These are phyloP conservation scores for Macaria notata DNA, from an alignment of 2,888 invertebrate species.

Conservation along the genomic window DNA sequence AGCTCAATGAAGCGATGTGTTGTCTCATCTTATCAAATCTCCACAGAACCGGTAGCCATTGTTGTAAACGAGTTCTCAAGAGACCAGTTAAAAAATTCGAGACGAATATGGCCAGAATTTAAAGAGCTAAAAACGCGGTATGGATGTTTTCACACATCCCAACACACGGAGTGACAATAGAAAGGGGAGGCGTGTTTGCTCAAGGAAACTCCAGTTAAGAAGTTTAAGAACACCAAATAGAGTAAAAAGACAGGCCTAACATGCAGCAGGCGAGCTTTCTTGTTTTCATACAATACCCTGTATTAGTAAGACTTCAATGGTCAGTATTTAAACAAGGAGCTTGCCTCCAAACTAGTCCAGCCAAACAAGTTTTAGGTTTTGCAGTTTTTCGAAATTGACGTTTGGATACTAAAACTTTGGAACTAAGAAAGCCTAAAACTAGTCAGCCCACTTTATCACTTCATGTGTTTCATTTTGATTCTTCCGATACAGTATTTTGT, in stretches of 20 bases:
- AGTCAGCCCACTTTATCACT: too few relatives aligned
- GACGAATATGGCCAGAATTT: constrained; percentile 27
- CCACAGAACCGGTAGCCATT: constrained; percentile 36
- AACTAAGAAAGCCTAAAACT: too few relatives aligned
- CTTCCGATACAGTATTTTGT: too few relatives aligned
- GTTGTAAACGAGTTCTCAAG: constrained; percentile 32
- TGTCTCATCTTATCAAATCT: constrained; percentile 34
- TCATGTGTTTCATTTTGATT: too few relatives aligned
- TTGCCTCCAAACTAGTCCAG: too few relatives aligned
- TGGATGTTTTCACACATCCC: constrained; percentile 30
- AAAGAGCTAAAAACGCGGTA: constrained; percentile 20
- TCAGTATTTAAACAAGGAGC: too few relatives aligned
- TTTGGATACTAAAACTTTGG: too few relatives aligned
- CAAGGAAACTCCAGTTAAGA: constrained; percentile 17
- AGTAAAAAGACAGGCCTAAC: constrained; percentile 1
- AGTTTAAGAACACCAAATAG: constrained; percentile 13
- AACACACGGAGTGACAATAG: constrained; percentile 23
- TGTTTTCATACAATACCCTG: too few relatives aligned
- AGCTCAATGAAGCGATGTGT: constrained; percentile 33
- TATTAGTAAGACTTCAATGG: too few relatives aligned
- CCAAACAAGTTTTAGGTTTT: too few relatives aligned
- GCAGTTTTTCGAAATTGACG: too few relatives aligned
- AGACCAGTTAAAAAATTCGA: constrained; percentile 31
- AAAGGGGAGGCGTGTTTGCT: constrained; percentile 15
- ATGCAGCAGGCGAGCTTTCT: too few relatives aligned